Evolutionary conservation across 92 coral and sea anemone genomes (phyloP).

Genomic region (Palythoa caribaeorum): DNA sequence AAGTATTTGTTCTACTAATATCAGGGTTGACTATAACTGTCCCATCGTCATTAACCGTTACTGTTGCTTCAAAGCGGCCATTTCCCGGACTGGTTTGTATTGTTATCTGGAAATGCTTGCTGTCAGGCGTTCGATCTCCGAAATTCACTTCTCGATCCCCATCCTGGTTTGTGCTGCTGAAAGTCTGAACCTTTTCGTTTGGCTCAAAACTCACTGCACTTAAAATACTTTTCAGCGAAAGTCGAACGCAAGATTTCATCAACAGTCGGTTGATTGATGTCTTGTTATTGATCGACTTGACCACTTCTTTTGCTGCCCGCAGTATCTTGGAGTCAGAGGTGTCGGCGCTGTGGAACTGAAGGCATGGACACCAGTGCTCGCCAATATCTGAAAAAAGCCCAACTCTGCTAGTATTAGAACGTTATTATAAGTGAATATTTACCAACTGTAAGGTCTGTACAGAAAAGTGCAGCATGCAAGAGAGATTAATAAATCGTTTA

Average conservation of each 20-base stretch:
- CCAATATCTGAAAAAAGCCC: conserved; percentile 64
- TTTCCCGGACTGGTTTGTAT: conserved; percentile 78
- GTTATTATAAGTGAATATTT: neutral
- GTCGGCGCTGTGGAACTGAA: conserved; percentile 67
- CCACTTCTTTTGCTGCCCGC: conserved; percentile 72
- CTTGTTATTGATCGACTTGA: conserved; percentile 69
- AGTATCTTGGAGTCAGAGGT: conserved; percentile 39
- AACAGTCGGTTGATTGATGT: conserved; percentile 35
- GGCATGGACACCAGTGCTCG: conserved; percentile 98
- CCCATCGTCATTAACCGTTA: conserved; percentile 36
- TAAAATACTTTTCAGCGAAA: conserved; percentile 59
- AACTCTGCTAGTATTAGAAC: neutral
- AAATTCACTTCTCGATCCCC: conserved; percentile 70
- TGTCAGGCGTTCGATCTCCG: conserved; percentile 71
- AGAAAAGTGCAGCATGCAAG: neutral
- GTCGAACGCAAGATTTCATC: conserved; percentile 64
- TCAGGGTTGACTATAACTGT: conserved; percentile 75
- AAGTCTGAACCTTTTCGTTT: conserved; percentile 77
- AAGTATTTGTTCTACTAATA: conserved; percentile 85
- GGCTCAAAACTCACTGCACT: conserved; percentile 73
- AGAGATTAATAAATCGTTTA: too few relatives aligned
- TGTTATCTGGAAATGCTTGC: conserved; percentile 70
- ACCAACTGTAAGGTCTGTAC: neutral
- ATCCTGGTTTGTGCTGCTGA: conserved; percentile 79
- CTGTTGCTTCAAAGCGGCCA: conserved; percentile 87